Conservation (phyloP, 64 coral and sea anemone genomes). For the Anthopleura sola region DNA sequence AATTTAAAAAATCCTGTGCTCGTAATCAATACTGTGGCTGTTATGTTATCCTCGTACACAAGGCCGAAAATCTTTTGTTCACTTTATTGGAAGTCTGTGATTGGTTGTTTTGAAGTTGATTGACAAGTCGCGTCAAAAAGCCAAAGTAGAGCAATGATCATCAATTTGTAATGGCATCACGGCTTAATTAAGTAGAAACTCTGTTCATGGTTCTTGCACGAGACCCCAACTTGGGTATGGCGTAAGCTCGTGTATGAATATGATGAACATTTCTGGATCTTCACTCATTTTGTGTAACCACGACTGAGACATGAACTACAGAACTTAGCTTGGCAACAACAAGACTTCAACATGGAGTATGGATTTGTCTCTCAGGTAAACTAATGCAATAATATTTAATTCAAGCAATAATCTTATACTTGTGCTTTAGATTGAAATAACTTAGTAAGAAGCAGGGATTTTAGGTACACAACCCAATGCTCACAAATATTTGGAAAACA, state of each 20-base stretch:
- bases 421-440: not conserved
- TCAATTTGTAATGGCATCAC: slow-evolving; percentile 15
- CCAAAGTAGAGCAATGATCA: slow-evolving; percentile 33
- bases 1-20: too few species aligned
- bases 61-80: not conserved
- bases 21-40: not conserved
- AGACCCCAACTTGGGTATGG: slow-evolving; percentile 14
- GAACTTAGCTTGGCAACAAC: not conserved
- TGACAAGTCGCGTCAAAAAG: slow-evolving; percentile 28
- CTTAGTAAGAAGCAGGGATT: not conserved
- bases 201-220: not conserved
- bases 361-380: slow-evolving; percentile 20
- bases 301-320: not conserved
- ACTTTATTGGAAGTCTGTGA: not conserved
- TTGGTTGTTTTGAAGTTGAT: slow-evolving; percentile 11
- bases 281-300: not conserved
- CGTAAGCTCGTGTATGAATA: not conserved
- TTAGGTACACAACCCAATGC: too few species aligned
- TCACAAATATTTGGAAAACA: too few species aligned
- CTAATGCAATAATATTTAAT: not conserved
- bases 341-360: slow-evolving; percentile 7
- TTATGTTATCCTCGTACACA: not conserved
- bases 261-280: not conserved
- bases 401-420: not conserved
- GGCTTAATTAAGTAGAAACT: not conserved